Base-by-base conservation (phyloP, 2,113 vertebrate species). In the Pica pica region DNA sequence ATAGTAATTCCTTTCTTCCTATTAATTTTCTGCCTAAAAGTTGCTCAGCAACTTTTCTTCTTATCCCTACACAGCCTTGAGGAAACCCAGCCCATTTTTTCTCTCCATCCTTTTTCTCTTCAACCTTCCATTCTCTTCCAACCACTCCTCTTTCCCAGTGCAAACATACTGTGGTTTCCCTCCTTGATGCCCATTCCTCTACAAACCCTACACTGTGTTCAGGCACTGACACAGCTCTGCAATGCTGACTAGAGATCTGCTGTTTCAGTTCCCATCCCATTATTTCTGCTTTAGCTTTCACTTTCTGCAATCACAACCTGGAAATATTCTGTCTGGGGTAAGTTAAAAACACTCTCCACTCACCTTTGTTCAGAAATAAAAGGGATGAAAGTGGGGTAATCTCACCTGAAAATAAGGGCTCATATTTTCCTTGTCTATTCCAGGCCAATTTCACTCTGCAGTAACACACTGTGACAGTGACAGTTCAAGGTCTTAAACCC, bases 21-120 rank as follows among this genome's bases (percentile, higher is more conserved):
- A 26, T 10, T 61, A 30, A 41, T 49, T 44, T 78, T 52, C 57
- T 57, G 37, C 28, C 61, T 52, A 13, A 3, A 70, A 59, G 47
- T 8, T 57, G 26, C 17, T 65, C 26, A 22, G 37, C 10, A 53
- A n/a, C 39, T 50, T 76, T 82, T 89, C 18, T 33, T 90, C 46
- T 28, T 63, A 7, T 11, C 39, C n/a, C n/a, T 64, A 20, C 0
- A 6, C 0, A 8, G 26, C 10, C 18, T 37, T 12, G 23, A 70
- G 18, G 23, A 28, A 67, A 89, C 7, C 2, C 42, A 82, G 12
- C 1, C 47, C 33, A 44, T 39, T 35, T 70, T 68, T 12, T 19
- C 52, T 57, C 52, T 75, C 14, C 16, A 46, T 18, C 11, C 11
- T 70, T 70, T n/a, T 77, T 9, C 49, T 53, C 44, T 75, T 64